Evolutionary conservation across 2,888 invertebrate species (phyloP), one percentile per base, ranked within the genome.

Genomic region (Barypeithes pellucidus): DNA sequence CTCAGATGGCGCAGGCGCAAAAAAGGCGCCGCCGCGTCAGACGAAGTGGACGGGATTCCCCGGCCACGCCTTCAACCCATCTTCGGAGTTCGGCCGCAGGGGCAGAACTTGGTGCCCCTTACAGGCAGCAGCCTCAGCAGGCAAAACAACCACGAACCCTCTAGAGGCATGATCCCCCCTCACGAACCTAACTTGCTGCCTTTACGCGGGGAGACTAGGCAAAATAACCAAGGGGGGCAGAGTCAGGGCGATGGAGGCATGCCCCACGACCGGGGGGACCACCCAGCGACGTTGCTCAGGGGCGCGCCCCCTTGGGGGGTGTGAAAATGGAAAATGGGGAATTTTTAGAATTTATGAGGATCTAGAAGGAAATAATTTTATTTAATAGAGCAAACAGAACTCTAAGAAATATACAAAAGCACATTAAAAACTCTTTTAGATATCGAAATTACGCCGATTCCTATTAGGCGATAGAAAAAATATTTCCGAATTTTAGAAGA

Each of bases 1-100:
- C 88, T 91, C 85, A 89, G 90, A 78, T 88, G 90, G 86, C 90
- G 90, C 85, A 89, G 90, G 83, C 88, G 88, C 82, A 83, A 86
- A 72, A 88, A 88, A 80, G 78, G 80, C 75, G 76, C 82, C 75
- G 76, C 82, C 72, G 76, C 78, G 45, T 77, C 81, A 63, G 86
- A 86, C 78, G 84, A 85, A 77, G 85, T 86, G 72, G 75, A 75
- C 54, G 72, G 75, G 12, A 77, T 68, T 78, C 80, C 54, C 77
- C 75, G 65, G 65, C 72, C 52, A 75, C 80, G 72, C 66, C 80
- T 52, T 78, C 67, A 75, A 75, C 62, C 80, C 79, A 74, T 81
- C 77, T 73, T 77, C 77, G 77, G 78, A 18, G 67, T 75, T 73
- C 73, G 79, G 78, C 75, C 75, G 8, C 75, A 75, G 65, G 75